A percentile compares a stretch with the other conserved stretches of the same genome.
phyloP scores from a whole-genome alignment of 2,113 vertebrate species.

The Cinclus mexicanus region DNA sequence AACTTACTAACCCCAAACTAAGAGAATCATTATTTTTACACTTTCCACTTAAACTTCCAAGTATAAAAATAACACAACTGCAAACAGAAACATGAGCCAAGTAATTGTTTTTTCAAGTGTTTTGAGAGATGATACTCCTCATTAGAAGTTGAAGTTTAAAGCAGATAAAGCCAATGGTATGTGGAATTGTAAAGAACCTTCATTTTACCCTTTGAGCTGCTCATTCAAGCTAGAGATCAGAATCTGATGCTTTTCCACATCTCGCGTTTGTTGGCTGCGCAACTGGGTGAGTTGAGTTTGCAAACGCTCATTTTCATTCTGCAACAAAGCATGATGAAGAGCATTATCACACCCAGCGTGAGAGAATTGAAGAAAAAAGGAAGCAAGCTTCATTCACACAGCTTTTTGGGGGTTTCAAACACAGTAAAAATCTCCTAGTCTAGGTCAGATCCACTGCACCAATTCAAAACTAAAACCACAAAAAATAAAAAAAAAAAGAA shows the following conservation, averaged over 20 bases:
- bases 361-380: not conserved
- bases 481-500: not conserved
- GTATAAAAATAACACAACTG: not conserved
- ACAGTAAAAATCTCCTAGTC: conserved; percentile 35
- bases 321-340: not conserved
- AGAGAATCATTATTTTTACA: not conserved
- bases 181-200: not conserved
- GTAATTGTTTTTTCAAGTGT: not conserved
- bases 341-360: not conserved
- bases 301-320: conserved; percentile 86
- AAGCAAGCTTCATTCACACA: conserved; percentile 60
- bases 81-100: not conserved
- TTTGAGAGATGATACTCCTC: not conserved
- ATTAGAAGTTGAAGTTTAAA: not conserved
- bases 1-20: not conserved
- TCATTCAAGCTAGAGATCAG: conserved; percentile 82
- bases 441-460: conserved; percentile 56
- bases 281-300: conserved; percentile 78
- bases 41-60: not conserved
- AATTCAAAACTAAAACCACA: not conserved
- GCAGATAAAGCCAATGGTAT: not conserved
- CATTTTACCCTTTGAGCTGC: conserved; percentile 84
- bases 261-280: conserved; percentile 80
- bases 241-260: conserved; percentile 84
- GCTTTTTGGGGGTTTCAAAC: not conserved